Percentiles rank a stretch among this genome's conserved stretches.
These are phyloP conservation scores for Frankliniella intonsa DNA, from an alignment of 2,888 invertebrate genomes.

Conservation along the genomic window DNA sequence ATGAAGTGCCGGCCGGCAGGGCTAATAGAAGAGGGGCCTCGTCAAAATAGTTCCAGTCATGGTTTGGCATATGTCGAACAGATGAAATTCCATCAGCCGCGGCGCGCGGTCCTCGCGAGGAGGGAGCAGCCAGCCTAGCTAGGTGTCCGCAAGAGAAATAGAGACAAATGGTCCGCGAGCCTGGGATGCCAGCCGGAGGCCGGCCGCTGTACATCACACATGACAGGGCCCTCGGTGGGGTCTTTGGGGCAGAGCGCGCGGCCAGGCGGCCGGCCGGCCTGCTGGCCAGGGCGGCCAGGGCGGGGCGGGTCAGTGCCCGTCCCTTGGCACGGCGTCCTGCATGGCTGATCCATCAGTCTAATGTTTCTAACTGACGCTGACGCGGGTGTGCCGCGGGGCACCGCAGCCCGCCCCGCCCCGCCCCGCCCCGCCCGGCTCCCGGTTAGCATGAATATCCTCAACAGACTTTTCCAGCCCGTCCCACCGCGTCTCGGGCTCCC, in stretches of 20 bases:
- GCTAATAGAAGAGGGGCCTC: too few relatives aligned
- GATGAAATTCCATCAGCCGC: too few relatives aligned
- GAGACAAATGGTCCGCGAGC: too few relatives aligned
- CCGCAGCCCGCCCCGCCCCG: not conserved
- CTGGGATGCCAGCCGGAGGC: too few relatives aligned
- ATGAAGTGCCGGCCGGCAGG: too few relatives aligned
- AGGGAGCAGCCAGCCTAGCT: not conserved
- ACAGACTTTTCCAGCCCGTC: too few relatives aligned
- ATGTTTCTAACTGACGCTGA: constrained; percentile 9
- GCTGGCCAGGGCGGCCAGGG: not conserved
- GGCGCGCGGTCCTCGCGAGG: not conserved
- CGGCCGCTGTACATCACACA: not conserved
- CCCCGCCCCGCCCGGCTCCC: not conserved
- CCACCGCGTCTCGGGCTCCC: too few relatives aligned
- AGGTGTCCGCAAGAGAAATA: too few relatives aligned
- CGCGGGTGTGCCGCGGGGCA: not conserved
- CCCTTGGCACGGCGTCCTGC: not conserved
- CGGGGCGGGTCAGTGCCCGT: not conserved
- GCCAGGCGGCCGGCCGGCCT: not conserved
- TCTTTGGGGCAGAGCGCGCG: not conserved
- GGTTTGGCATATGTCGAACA: too few relatives aligned
- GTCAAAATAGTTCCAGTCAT: too few relatives aligned
- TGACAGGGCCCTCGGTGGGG: not conserved
- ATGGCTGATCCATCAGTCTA: not conserved
- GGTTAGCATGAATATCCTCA: too few relatives aligned